These are phyloP conservation scores for Athene noctua DNA, from an alignment of 2,113 vertebrate species.

Conservation along the genomic window DNA sequence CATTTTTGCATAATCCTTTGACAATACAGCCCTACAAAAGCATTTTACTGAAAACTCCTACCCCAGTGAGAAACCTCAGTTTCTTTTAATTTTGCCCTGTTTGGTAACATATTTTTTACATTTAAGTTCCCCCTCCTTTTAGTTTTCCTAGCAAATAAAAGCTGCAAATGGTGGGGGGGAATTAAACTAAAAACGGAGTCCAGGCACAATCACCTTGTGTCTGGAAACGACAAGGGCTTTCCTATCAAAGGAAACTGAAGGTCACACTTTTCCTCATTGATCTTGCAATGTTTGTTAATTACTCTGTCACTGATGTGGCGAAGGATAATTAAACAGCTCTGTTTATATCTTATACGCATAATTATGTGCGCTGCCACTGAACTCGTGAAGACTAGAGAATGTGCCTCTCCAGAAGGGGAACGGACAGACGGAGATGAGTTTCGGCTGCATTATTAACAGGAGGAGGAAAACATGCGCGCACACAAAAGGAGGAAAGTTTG, in stretches of 20 bases:
- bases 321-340: constrained; percentile 99
- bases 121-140: neutral
- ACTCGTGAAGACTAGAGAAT: constrained; percentile 87
- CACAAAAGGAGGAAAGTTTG: constrained; percentile 66
- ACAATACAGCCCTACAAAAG: neutral
- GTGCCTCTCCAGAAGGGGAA: constrained; percentile 76
- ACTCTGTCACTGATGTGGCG: constrained; percentile 99
- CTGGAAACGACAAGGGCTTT: constrained; percentile 79
- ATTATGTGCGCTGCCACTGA: constrained; percentile 97
- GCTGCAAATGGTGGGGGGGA: neutral
- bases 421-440: constrained; percentile 71
- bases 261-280: constrained; percentile 99
- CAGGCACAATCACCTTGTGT: constrained; percentile 81
- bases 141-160: constrained; percentile 9
- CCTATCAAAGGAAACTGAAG: constrained; percentile 91
- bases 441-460: constrained; percentile 66
- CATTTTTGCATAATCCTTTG: neutral
- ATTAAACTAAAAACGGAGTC: constrained; percentile 62
- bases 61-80: neutral
- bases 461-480: constrained; percentile 30
- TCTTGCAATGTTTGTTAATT: constrained; percentile 99
- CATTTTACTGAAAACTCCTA: neutral
- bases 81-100: neutral
- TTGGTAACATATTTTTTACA: neutral
- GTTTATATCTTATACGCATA: constrained; percentile 99